Percentiles rank a stretch among this genome's conserved stretches.
Conservation (phyloP, 2,888 invertebrate species). For the Orgyia antiqua region DNA sequence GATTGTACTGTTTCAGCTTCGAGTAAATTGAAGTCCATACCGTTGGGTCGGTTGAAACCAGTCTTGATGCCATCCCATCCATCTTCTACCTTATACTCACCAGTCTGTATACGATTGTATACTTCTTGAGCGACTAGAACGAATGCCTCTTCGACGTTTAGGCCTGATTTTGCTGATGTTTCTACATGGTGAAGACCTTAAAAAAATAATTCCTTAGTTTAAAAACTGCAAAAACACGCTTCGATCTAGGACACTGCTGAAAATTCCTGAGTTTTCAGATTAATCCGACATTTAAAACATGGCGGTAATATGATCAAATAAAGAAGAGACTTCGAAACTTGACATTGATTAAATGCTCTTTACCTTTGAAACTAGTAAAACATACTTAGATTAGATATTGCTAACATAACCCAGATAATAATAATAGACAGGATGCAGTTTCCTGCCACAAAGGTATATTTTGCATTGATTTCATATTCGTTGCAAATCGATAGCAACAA, state of each 20-base stretch:
- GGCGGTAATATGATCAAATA: too few relatives aligned
- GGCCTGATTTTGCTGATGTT: slow-evolving; percentile 95
- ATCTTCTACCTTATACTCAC: slow-evolving; percentile 95
- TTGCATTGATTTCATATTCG: too few relatives aligned
- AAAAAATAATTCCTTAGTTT: slow-evolving; percentile 2
- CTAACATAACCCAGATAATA: too few relatives aligned
- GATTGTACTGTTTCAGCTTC: slow-evolving; percentile 94
- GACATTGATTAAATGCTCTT: too few relatives aligned
- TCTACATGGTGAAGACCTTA: slow-evolving; percentile 90
- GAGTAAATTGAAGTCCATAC: slow-evolving; percentile 89
- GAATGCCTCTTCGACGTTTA: slow-evolving; percentile 96
- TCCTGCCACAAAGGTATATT: too few relatives aligned
- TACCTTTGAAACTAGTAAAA: too few relatives aligned
- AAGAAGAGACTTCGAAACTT: too few relatives aligned
- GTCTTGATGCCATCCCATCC: slow-evolving; percentile 99
- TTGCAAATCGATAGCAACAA: too few relatives aligned
- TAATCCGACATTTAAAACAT: too few relatives aligned
- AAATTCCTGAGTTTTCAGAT: too few relatives aligned
- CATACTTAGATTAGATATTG: too few relatives aligned
- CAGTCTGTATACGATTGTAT: slow-evolving; percentile 91
- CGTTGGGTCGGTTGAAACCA: slow-evolving; percentile 90
- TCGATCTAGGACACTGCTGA: too few relatives aligned
- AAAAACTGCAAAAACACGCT: not conserved
- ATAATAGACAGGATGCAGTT: not conserved
- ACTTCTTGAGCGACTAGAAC: slow-evolving; percentile 93